These are phyloP conservation scores for Cataglyphis cursor DNA, from an alignment of 2,888 invertebrate species.

Conservation along the genomic window DNA sequence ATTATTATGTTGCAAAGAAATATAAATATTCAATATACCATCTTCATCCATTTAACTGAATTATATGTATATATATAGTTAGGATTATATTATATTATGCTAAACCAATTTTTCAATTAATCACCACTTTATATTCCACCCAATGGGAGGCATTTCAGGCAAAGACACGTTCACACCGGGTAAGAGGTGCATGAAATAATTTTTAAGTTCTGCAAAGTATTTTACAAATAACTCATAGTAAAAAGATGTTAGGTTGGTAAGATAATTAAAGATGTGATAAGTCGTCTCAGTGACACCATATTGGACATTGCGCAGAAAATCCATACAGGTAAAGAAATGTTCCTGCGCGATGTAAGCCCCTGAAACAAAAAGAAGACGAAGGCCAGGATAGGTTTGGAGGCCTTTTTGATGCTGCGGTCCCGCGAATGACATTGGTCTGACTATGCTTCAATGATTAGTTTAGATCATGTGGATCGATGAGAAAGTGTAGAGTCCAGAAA, in stretches of 20 bases:
- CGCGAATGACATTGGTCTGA: slow-evolving; percentile 60
- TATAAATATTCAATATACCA: slow-evolving; percentile 9
- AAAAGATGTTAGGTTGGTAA: slow-evolving; percentile 77
- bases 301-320: slow-evolving; percentile 83
- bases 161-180: slow-evolving; percentile 81
- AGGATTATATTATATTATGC: slow-evolving; percentile 19
- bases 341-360: slow-evolving; percentile 85
- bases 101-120: slow-evolving; percentile 56
- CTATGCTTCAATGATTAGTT: slow-evolving; percentile 37
- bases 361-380: slow-evolving; percentile 85
- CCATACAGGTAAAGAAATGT: slow-evolving; percentile 83
- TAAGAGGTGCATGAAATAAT: slow-evolving; percentile 78
- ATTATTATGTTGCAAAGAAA: slow-evolving; percentile 9
- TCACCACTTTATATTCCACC: slow-evolving; percentile 80
- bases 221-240: slow-evolving; percentile 80
- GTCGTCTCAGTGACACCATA: slow-evolving; percentile 82
- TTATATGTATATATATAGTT: slow-evolving; percentile 23
- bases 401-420: slow-evolving; percentile 67
- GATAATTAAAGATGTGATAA: slow-evolving; percentile 80
- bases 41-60: slow-evolving; percentile 36
- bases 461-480: slow-evolving; percentile 17
- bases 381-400: slow-evolving; percentile 78
- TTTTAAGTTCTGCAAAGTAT: slow-evolving; percentile 79
- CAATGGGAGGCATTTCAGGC: slow-evolving; percentile 79
- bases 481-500: slow-evolving; percentile 1